phyloP scores from a whole-genome alignment of 2,113 vertebrate genomes.

The Megaleporinus macrocephalus region DNA sequence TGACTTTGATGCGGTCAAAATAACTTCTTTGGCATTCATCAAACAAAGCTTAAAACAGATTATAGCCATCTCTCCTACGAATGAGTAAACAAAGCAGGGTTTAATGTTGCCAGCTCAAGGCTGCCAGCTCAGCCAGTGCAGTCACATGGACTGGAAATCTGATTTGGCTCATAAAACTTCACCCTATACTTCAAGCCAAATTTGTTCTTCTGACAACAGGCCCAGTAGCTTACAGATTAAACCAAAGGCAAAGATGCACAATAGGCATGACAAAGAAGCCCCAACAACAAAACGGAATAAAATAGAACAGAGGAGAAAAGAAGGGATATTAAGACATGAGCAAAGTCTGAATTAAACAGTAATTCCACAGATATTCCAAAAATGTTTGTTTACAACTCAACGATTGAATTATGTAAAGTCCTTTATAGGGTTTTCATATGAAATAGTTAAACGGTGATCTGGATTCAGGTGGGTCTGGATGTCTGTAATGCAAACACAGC shows the following conservation, averaged over 20 bases:
- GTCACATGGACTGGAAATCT: conserved; percentile 67
- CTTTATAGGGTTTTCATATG: too few species aligned
- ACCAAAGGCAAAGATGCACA: not conserved
- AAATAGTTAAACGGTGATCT: too few species aligned
- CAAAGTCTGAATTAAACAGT: not conserved
- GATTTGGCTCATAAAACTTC: conserved; percentile 57
- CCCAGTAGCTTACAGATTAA: not conserved
- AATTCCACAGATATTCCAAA: not conserved
- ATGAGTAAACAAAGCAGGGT: conserved; percentile 66
- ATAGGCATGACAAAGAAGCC: not conserved
- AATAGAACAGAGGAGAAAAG: not conserved
- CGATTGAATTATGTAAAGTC: too few species aligned
- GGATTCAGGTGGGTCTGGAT: too few species aligned
- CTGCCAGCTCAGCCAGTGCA: conserved; percentile 62
- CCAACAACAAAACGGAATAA: not conserved
- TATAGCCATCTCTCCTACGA: conserved; percentile 26
- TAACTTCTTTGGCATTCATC: not conserved
- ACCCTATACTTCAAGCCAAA: conserved; percentile 20
- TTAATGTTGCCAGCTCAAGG: conserved; percentile 60
- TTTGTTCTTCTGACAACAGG: conserved; percentile 5
- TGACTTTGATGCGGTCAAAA: not conserved
- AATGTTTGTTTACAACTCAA: too few species aligned
- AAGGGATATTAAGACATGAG: not conserved
- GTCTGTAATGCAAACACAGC: too few species aligned
- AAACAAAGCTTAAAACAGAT: conserved; percentile 32